Evolutionary conservation across 2,888 invertebrate species (phyloP).

Genomic region (Oligia strigilis): DNA sequence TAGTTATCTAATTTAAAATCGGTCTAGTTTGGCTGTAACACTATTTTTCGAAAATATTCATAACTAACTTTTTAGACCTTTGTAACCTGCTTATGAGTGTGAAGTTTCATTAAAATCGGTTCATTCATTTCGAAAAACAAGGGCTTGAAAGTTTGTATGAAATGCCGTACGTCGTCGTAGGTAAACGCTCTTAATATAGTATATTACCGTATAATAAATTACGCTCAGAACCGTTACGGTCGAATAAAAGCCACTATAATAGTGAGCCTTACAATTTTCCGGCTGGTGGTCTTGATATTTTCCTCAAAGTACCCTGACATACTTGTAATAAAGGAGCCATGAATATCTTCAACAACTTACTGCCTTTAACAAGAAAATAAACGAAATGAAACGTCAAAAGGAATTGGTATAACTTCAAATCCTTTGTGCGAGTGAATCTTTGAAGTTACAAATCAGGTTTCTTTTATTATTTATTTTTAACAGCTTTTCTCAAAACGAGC

Average conservation of each 20-base stretch:
- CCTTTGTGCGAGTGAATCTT: not conserved
- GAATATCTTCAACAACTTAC: not conserved
- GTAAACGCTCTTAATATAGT: not conserved
- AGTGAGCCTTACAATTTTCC: not conserved
- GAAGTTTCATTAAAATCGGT: no score
- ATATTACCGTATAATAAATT: not conserved
- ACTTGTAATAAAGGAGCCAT: not conserved
- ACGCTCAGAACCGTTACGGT: not conserved
- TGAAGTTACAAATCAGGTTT: not conserved
- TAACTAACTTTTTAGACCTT: no score
- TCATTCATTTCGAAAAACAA: no score
- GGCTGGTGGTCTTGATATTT: not conserved
- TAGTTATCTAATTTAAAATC: no score
- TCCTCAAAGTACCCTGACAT: slow-evolving; percentile 1
- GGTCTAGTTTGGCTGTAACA: no score
- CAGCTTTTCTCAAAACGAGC: not conserved
- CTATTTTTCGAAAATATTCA: no score
- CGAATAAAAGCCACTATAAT: slow-evolving; percentile 3
- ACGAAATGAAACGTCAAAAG: not conserved
- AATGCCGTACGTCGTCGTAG: no score
- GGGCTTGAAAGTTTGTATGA: no score
- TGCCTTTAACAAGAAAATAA: not conserved
- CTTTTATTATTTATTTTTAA: not conserved
- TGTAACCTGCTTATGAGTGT: no score
- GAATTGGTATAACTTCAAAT: not conserved